A percentile compares a stretch with the other conserved stretches of the same genome.
phyloP scores from a whole-genome alignment of 2,888 invertebrate species.

The Troilus luridus region DNA sequence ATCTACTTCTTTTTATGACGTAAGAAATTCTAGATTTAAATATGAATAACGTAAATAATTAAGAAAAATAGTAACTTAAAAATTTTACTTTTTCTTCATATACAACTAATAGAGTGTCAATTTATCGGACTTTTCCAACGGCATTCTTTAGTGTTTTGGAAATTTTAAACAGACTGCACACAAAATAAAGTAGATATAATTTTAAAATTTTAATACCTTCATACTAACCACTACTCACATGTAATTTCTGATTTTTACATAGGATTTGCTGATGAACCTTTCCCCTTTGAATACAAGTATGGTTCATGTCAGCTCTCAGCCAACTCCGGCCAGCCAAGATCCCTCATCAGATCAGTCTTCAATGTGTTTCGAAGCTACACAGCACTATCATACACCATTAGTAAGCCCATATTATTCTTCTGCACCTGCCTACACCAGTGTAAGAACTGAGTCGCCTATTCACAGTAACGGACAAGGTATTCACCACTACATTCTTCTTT shows the following conservation, averaged over 20 bases:
- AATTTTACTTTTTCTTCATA: not conserved
- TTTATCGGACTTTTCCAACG: not conserved
- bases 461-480: slow-evolving; percentile 34
- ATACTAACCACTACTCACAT: not conserved
- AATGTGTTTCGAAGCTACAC: slow-evolving; percentile 70
- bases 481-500: not conserved
- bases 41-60: not conserved
- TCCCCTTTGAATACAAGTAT: slow-evolving; percentile 71
- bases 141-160: no score
- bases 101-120: not conserved
- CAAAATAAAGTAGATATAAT: not conserved
- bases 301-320: slow-evolving; percentile 68
- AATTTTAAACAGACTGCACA: not conserved
- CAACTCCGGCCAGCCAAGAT: slow-evolving; percentile 69
- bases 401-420: slow-evolving; percentile 73
- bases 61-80: not conserved
- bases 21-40: not conserved
- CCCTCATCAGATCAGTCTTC: slow-evolving; percentile 69
- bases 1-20: not conserved
- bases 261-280: slow-evolving; percentile 75
- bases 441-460: slow-evolving; percentile 66
- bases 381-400: slow-evolving; percentile 72
- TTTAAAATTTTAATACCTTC: not conserved
- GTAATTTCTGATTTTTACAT: slow-evolving; percentile 62
- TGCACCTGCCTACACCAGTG: slow-evolving; percentile 69